phyloP scores from a whole-genome alignment of 2,888 invertebrate genomes.

The Nephrocerus scutellatus region DNA sequence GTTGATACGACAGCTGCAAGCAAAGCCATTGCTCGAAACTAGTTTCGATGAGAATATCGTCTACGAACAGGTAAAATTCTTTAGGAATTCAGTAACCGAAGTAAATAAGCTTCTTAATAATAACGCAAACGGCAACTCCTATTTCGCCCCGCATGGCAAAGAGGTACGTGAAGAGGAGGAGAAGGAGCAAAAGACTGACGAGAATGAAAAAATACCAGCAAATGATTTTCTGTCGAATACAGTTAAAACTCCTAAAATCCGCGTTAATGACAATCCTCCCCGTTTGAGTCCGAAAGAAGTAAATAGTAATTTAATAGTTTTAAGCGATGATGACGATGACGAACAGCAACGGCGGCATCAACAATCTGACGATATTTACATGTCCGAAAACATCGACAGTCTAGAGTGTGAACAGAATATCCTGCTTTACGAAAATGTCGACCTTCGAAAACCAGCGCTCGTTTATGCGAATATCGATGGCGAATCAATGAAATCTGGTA shows the following conservation, averaged over 20 bases:
- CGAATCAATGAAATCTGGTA: slow-evolving; percentile 34
- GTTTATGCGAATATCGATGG: slow-evolving; percentile 44
- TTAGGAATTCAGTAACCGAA: slow-evolving; percentile 65
- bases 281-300: too few species aligned
- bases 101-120: slow-evolving; percentile 57
- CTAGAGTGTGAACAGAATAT: slow-evolving; percentile 34
- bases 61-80: slow-evolving; percentile 71
- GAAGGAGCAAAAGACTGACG: slow-evolving; percentile 16
- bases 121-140: slow-evolving; percentile 20
- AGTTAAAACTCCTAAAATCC: too few species aligned
- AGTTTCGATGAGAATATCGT: slow-evolving; percentile 54
- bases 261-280: too few species aligned
- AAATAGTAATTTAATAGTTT: slow-evolving; percentile 25
- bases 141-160: too few species aligned
- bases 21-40: slow-evolving; percentile 51
- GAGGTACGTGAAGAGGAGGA: slow-evolving; percentile 14
- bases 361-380: slow-evolving; percentile 25
- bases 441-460: slow-evolving; percentile 40
- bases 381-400: slow-evolving; percentile 28
- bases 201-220: slow-evolving; percentile 3
- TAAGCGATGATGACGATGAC: slow-evolving; percentile 24
- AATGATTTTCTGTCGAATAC: slow-evolving; percentile 18
- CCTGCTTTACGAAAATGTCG: slow-evolving; percentile 47
- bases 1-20: slow-evolving; percentile 22
- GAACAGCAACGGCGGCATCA: slow-evolving; percentile 12